phyloP scores from a whole-genome alignment of 1,140 invertebrate species.

The Daktulosphaira vitifoliae region DNA sequence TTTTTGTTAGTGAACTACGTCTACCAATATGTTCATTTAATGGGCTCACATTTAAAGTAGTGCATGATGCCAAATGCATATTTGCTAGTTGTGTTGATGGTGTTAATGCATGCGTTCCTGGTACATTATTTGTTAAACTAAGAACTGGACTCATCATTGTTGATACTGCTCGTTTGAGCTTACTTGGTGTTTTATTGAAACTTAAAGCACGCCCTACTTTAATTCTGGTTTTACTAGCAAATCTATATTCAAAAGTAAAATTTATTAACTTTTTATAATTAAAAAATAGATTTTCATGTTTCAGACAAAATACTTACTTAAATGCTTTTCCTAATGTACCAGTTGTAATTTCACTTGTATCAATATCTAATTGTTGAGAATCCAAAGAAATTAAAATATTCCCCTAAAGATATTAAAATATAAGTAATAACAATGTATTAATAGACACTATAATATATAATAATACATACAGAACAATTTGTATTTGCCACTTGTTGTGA shows the following conservation, averaged over 20 bases:
- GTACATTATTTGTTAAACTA: constrained; percentile 9
- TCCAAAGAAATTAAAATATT: constrained; percentile 65
- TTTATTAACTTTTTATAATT: too few species aligned
- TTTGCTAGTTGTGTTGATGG: constrained; percentile 64
- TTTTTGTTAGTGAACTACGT: constrained; percentile 25
- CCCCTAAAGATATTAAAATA: constrained; percentile 50
- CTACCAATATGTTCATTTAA: constrained; percentile 20
- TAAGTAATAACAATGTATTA: neutral
- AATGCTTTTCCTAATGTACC: constrained; percentile 79
- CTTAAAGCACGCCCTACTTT: constrained; percentile 89
- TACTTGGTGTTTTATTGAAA: constrained; percentile 74
- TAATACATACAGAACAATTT: constrained; percentile 59
- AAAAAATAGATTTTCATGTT: constrained; percentile 13
- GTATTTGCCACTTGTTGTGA: constrained; percentile 83
- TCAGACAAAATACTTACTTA: constrained; percentile 45
- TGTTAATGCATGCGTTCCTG: constrained; percentile 57
- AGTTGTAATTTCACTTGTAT: constrained; percentile 70
- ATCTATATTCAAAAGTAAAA: constrained; percentile 47
- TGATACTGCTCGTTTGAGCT: constrained; percentile 84
- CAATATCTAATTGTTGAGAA: constrained; percentile 70
- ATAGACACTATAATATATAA: neutral
- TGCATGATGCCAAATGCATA: constrained; percentile 73
- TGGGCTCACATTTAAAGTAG: constrained; percentile 69
- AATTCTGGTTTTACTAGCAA: constrained; percentile 69
- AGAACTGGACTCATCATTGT: constrained; percentile 84